Evolutionary conservation across 2,113 vertebrate species (phyloP).

Genomic region (Morone chrysops): DNA sequence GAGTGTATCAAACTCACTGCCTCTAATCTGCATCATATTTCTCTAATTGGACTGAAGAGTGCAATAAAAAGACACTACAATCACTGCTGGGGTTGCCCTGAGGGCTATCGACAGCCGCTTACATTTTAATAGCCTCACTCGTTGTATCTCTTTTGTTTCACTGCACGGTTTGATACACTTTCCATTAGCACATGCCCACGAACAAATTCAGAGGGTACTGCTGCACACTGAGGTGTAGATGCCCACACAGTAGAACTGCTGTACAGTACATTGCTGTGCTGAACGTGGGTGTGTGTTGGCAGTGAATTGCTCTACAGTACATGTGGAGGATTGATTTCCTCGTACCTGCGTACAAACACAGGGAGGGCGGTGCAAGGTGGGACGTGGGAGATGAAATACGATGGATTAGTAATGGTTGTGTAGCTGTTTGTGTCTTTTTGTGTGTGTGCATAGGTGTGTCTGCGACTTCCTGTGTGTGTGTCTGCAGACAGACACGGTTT

Average conservation of each 20-base stretch:
- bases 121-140: conserved; percentile 63
- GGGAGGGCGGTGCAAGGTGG: neutral
- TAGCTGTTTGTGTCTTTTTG: conserved; percentile 10
- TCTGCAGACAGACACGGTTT: conserved; percentile 10
- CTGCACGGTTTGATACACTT: conserved; percentile 60
- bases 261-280: neutral
- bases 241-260: conserved; percentile 46
- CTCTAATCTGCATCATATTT: conserved; percentile 49
- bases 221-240: conserved; percentile 29
- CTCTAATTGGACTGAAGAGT: conserved; percentile 52
- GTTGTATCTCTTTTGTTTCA: conserved; percentile 58
- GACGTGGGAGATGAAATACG: neutral
- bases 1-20: conserved; percentile 4
- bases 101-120: conserved; percentile 49
- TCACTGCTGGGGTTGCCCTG: conserved; percentile 28
- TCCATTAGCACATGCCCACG: conserved; percentile 48
- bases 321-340: conserved; percentile 21
- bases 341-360: conserved; percentile 31
- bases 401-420: neutral
- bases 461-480: conserved; percentile 22
- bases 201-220: conserved; percentile 13
- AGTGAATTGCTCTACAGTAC: neutral
- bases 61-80: conserved; percentile 50
- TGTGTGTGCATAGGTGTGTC: conserved; percentile 36
- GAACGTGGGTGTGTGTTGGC: conserved; percentile 46